These are phyloP conservation scores for Boleophthalmus pectinirostris DNA, from an alignment of 2,113 vertebrate genomes.

Conservation along the genomic window DNA sequence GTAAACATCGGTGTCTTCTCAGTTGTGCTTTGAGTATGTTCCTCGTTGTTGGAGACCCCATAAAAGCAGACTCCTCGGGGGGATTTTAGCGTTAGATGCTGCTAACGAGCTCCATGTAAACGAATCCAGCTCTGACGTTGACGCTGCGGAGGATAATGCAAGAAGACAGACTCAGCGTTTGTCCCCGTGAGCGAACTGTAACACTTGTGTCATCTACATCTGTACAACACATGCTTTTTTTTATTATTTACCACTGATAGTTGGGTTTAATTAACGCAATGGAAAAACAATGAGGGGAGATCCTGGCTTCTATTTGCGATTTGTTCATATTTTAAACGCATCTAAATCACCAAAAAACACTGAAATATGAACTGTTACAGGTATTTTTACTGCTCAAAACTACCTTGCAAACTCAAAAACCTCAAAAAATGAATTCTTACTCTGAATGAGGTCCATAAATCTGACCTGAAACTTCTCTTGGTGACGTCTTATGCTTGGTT, in stretches of 20 bases:
- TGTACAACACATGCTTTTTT: conserved; percentile 43
- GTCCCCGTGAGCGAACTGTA: background rate
- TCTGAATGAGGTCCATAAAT: too few species aligned
- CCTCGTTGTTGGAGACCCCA: conserved; percentile 1
- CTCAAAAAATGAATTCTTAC: too few species aligned
- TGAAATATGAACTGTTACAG: too few species aligned
- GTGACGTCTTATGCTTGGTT: too few species aligned
- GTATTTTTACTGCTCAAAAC: too few species aligned
- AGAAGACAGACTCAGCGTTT: background rate
- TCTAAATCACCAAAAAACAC: too few species aligned
- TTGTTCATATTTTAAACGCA: too few species aligned
- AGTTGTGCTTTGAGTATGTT: background rate
- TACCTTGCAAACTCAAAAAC: too few species aligned
- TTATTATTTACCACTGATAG: conserved; percentile 21
- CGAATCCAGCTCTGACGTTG: background rate
- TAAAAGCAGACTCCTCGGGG: background rate
- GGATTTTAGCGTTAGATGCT: conserved; percentile 4
- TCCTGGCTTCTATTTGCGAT: too few species aligned
- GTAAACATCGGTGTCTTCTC: background rate
- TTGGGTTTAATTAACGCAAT: conserved; percentile 27
- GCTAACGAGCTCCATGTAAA: conserved; percentile 23
- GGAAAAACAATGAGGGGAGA: background rate
- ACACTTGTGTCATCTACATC: conserved; percentile 21
- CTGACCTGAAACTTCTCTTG: too few species aligned
- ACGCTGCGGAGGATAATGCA: background rate